Evolutionary conservation across 2,888 invertebrate species (phyloP).

Genomic region (Chelonus formosanus): DNA sequence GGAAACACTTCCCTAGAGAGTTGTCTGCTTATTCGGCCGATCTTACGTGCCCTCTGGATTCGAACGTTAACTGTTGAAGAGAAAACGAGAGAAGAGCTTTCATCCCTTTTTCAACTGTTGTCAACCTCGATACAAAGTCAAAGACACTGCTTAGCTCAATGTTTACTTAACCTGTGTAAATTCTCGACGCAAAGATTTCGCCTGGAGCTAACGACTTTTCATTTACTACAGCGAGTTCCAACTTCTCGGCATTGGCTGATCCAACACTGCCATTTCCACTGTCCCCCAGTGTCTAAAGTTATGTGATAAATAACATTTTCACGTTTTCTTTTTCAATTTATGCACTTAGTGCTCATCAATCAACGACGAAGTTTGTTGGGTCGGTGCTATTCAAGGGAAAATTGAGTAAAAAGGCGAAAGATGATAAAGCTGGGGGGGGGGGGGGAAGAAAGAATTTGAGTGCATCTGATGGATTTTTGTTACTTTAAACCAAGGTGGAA

Average conservation of each 20-base stretch:
- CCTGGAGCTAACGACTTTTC: conserved; percentile 8
- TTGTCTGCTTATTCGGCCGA: conserved; percentile 27
- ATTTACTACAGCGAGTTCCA: conserved; percentile 4
- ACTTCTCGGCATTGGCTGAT: conserved; percentile 1
- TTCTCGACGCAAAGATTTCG: conserved; percentile 16
- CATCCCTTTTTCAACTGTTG: neutral
- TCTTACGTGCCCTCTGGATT: conserved; percentile 22
- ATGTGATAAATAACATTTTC: no score
- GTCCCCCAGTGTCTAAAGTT: neutral
- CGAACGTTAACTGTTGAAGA: conserved; percentile 23
- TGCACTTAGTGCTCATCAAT: no score
- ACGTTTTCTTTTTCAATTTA: no score
- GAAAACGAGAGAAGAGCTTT: conserved; percentile 17
- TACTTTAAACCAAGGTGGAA: neutral
- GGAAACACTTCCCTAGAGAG: conserved; percentile 20
- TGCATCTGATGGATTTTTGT: neutral
- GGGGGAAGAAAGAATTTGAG: conserved; percentile 13
- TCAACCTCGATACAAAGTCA: conserved; percentile 21
- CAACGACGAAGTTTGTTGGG: no score
- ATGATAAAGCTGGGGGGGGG: neutral
- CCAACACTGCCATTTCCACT: neutral
- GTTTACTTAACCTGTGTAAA: conserved; percentile 20
- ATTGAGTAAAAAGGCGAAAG: no score
- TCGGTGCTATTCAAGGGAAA: no score
- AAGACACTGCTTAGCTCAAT: conserved; percentile 10